phyloP scores from a whole-genome alignment of 2,888 invertebrate species.

The Phlogophora meticulosa region DNA sequence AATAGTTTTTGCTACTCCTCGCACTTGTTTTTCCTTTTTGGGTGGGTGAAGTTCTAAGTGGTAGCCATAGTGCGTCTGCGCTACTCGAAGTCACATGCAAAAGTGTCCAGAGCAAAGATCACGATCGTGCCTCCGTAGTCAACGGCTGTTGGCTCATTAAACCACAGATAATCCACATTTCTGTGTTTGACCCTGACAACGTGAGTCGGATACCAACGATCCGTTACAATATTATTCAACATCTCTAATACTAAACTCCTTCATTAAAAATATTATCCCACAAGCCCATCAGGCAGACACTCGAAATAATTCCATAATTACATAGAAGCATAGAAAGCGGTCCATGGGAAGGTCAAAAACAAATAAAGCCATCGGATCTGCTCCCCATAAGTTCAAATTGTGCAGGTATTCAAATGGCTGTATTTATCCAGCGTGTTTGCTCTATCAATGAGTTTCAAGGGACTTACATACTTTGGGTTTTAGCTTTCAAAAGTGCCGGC shows the following conservation, averaged over 20 bases:
- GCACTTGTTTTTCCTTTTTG: constrained; percentile 45
- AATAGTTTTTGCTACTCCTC: constrained; percentile 53
- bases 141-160: constrained; percentile 49
- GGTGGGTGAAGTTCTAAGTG: constrained; percentile 13
- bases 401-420: constrained; percentile 85
- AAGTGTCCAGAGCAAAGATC: constrained; percentile 57
- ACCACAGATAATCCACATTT: constrained; percentile 47
- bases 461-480: constrained; percentile 90
- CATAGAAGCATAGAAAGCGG: constrained; percentile 72
- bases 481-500: constrained; percentile 90
- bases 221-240: constrained; percentile 18
- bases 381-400: constrained; percentile 89
- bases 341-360: constrained; percentile 78
- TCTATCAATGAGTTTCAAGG: constrained; percentile 88
- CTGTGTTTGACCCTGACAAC: constrained; percentile 45
- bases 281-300: constrained; percentile 47
- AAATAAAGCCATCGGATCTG: constrained; percentile 82
- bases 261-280: constrained; percentile 44
- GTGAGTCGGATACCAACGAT: constrained; percentile 39
- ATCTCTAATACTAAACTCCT: constrained; percentile 11
- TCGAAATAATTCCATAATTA: constrained; percentile 65
- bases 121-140: constrained; percentile 48
- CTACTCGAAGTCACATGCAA: constrained; percentile 30
- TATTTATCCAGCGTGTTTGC: constrained; percentile 86
- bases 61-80: constrained; percentile 16